These are phyloP conservation scores for Megalonaias nervosa DNA, from an alignment of 1,140 invertebrate genomes.

Conservation along the genomic window DNA sequence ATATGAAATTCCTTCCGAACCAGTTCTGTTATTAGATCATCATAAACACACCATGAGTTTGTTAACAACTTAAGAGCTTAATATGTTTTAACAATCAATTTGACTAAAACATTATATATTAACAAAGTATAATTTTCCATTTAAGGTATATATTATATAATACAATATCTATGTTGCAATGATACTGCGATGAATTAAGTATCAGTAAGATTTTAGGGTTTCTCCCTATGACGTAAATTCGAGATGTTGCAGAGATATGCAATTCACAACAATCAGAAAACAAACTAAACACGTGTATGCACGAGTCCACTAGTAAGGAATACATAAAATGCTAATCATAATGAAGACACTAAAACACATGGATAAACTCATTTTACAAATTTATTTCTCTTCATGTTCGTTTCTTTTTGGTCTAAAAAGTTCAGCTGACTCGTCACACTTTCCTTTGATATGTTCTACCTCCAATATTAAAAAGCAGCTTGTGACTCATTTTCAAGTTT, in stretches of 20 bases:
- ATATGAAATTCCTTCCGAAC: constrained; percentile 19
- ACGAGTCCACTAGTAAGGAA: neutral
- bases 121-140: constrained; percentile 35
- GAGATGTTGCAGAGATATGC: constrained; percentile 24
- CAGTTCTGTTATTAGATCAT: constrained; percentile 31
- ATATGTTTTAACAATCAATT: constrained; percentile 35
- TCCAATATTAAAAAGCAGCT: too few species aligned
- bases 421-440: too few species aligned
- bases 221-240: constrained; percentile 25
- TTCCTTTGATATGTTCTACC: too few species aligned
- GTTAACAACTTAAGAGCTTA: constrained; percentile 31
- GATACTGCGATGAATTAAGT: constrained; percentile 29
- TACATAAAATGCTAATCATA: constrained; percentile 23
- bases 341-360: neutral
- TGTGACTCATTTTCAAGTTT: too few species aligned
- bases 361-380: too few species aligned
- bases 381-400: too few species aligned
- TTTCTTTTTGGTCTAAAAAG: too few species aligned
- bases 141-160: constrained; percentile 34
- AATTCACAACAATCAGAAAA: constrained; percentile 38
- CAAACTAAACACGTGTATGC: constrained; percentile 25
- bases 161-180: constrained; percentile 41
- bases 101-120: constrained; percentile 39
- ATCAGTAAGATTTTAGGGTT: constrained; percentile 30
- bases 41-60: constrained; percentile 14